Evolutionary conservation across 53 echinoderm and acorn worm genomes (phyloP), one percentile per base, ranked within the genome.

Genomic region (Astropecten irregularis): DNA sequence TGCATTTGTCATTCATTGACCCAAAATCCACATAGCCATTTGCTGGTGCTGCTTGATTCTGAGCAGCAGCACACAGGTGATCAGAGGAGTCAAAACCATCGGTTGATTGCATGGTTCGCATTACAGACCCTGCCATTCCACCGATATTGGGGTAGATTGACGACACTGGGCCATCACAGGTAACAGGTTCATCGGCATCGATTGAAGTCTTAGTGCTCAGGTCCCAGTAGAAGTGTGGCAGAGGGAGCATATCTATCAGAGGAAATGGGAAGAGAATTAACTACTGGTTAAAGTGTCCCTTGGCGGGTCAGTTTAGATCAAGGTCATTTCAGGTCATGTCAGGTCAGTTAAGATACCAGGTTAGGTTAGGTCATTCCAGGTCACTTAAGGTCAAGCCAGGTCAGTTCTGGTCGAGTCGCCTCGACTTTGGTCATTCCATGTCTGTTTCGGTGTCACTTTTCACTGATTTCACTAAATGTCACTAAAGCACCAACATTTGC

Each of bases 181-280:
- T 60, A 27, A 62, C 1, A 3, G 63, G 79, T 48, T 79, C 79
- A 4, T 63, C 79, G 3, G 61, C 28, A 22, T 48, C 49, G 28
- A 34, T 10, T 10, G 79, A 79, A 0, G 23, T 2, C 63, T 63
- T 79, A 21, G 79, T 79, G 79, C 61, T 62, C 44, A 79, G 0
- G 61, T 79, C 79, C 79, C 79, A 79, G 49, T 79, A 38, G 3
- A 79, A 79, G 47, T 79, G 79, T 0, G 79, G 79, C n/a, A 61
- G 34, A 0, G 79, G 79, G 9, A 79, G 79, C 22, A 62, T 14
- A 23, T 79, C 79, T 79, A 26, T 2, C 15, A 28, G 10, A 11
- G 11, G 30, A 32, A 1, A 3, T 13, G 8, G 14, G 47, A 46
- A n/a, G n/a, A n/a, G n/a, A n/a, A n/a, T n/a, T n/a, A n/a, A n/a